phyloP scores from a whole-genome alignment of 2,888 invertebrate genomes.

The Aproaerema taeniolella region DNA sequence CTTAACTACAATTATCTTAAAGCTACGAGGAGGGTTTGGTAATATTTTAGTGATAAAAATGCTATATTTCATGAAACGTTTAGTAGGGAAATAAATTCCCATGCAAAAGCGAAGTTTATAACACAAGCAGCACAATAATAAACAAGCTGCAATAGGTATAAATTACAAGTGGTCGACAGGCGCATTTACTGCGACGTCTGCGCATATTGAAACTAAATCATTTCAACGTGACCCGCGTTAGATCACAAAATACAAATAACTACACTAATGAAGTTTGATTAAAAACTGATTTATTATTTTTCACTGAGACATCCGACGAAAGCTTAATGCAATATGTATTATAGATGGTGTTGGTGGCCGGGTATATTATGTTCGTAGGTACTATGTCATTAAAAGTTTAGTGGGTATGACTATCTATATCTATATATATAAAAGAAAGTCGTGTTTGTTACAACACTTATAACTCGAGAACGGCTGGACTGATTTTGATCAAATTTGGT shows the following conservation, averaged over 20 bases:
- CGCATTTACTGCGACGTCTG: constrained; percentile 52
- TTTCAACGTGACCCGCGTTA: constrained; percentile 47
- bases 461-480: no score
- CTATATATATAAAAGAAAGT: no score
- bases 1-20: constrained; percentile 13
- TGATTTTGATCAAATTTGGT: no score
- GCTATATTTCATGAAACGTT: constrained; percentile 34
- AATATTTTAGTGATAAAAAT: constrained; percentile 24
- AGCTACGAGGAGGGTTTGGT: constrained; percentile 7
- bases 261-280: constrained; percentile 60
- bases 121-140: constrained; percentile 51
- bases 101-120: constrained; percentile 52
- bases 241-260: constrained; percentile 48
- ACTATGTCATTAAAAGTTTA: no score
- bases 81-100: constrained; percentile 47
- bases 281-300: constrained; percentile 58
- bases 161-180: constrained; percentile 52
- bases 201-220: constrained; percentile 68
- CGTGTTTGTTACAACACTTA: no score
- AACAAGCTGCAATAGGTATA: constrained; percentile 58
- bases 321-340: no score
- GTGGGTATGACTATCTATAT: no score
- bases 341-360: no score
- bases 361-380: no score
- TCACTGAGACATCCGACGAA: constrained; percentile 38